These are phyloP conservation scores for Anastrepha obliqua DNA, from an alignment of 1,140 invertebrate genomes.

Conservation along the genomic window DNA sequence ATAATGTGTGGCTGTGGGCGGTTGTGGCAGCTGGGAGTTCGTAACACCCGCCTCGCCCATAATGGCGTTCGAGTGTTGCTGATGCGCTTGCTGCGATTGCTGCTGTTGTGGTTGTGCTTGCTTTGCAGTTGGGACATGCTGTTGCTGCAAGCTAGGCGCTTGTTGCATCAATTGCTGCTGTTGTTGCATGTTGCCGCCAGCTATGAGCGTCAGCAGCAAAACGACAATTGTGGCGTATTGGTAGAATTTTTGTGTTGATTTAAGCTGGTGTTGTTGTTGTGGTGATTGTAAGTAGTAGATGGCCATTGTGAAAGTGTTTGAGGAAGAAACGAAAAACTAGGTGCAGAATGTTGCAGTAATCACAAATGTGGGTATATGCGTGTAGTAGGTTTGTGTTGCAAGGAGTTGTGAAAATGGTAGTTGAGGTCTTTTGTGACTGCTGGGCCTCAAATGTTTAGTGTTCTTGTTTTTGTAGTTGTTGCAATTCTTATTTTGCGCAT, in stretches of 20 bases:
- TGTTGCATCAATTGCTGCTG: conserved; percentile 54
- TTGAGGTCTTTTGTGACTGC: not conserved
- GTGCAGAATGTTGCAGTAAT: not conserved
- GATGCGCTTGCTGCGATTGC: conserved; percentile 12
- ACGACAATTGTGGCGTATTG: conserved; percentile 38
- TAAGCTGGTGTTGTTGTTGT: conserved; percentile 32
- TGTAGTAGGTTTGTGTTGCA: not conserved
- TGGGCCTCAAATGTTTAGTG: conserved; percentile 21
- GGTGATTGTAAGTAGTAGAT: conserved; percentile 6
- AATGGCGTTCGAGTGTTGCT: conserved; percentile 69
- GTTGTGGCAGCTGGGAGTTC: conserved; percentile 65
- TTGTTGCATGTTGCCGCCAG: conserved; percentile 54
- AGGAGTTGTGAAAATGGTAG: not conserved
- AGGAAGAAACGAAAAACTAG: not conserved
- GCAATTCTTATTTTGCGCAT: conserved; percentile 1
- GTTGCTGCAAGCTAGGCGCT: conserved; percentile 41
- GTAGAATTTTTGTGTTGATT: conserved; percentile 40
- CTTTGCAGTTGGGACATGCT: conserved; percentile 34
- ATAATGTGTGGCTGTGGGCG: conserved; percentile 62
- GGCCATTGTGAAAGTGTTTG: not conserved
- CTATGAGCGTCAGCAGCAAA: conserved; percentile 40
- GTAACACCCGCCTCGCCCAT: conserved; percentile 71
- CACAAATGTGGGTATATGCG: not conserved
- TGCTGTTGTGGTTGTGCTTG: conserved; percentile 58
- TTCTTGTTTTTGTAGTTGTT: not conserved